phyloP scores from a whole-genome alignment of 2,113 vertebrate genomes.

The Anhinga anhinga region DNA sequence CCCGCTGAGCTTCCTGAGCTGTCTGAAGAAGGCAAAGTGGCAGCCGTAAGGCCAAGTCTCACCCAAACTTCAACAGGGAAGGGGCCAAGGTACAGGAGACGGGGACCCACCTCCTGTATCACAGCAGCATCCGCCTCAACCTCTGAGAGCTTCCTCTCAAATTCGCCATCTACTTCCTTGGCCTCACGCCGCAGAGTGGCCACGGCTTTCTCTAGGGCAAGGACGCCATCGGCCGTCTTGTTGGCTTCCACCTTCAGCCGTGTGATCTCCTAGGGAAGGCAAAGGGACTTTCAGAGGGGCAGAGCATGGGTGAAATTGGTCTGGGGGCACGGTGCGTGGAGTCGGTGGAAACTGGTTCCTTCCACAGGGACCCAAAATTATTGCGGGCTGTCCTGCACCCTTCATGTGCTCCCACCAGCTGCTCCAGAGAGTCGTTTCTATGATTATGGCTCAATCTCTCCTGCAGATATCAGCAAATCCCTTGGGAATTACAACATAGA shows the following conservation, averaged over 20 bases:
- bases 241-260: constrained; percentile 73
- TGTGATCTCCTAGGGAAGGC: constrained; percentile 68
- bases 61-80: not conserved
- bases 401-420: not conserved
- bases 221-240: constrained; percentile 71
- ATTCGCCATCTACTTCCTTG: constrained; percentile 26
- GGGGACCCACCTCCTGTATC: constrained; percentile 58
- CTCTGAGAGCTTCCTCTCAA: constrained; percentile 56
- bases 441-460: not conserved
- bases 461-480: not conserved
- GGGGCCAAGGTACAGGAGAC: not conserved
- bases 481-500: not conserved
- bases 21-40: constrained; percentile 46
- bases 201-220: constrained; percentile 74
- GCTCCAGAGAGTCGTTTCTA: not conserved
- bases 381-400: not conserved
- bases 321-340: not conserved
- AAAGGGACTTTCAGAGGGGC: not conserved
- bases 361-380: not conserved
- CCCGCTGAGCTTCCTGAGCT: constrained; percentile 61
- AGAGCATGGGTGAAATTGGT: not conserved
- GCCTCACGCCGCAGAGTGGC: constrained; percentile 43
- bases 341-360: not conserved
- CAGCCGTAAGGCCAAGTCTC: not conserved
- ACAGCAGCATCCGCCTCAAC: not conserved